Conservation (phyloP, 1,140 invertebrate genomes). For the Heliothis subflexa region DNA sequence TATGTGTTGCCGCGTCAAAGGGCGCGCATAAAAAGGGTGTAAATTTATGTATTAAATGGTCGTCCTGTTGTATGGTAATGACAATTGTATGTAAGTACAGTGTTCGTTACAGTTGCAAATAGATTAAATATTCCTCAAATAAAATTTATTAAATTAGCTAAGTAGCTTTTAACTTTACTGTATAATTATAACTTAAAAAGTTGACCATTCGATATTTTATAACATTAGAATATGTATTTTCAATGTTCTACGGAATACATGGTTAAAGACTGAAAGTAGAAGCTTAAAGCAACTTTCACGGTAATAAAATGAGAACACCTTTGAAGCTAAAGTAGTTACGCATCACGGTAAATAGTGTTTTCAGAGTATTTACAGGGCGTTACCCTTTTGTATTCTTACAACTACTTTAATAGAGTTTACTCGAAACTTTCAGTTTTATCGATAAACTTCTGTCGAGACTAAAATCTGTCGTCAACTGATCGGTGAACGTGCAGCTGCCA, state of each 20-base stretch:
- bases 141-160: neutral
- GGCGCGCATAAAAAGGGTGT: conserved; percentile 60
- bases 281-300: conserved; percentile 7
- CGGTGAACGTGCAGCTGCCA: conserved; percentile 67
- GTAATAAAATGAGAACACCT: conserved; percentile 8
- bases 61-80: conserved; percentile 38
- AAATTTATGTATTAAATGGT: conserved; percentile 59
- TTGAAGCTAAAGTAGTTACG: conserved; percentile 5
- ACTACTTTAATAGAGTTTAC: neutral
- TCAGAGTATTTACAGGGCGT: conserved; percentile 1
- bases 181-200: neutral
- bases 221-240: neutral
- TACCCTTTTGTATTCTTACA: neutral
- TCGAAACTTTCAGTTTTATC: conserved; percentile 26
- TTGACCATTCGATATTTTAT: neutral
- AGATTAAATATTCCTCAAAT: neutral
- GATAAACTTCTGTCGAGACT: conserved; percentile 9
- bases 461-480: conserved; percentile 5
- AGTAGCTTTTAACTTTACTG: neutral
- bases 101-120: conserved; percentile 44
- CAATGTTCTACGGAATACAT: neutral
- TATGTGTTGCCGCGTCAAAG: conserved; percentile 66
- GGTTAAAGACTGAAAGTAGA: conserved; percentile 7
- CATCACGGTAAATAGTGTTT: conserved; percentile 11
- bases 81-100: conserved; percentile 42